Conservation (phyloP, 2,113 vertebrate genomes). For the Cebus imitator region DNA sequence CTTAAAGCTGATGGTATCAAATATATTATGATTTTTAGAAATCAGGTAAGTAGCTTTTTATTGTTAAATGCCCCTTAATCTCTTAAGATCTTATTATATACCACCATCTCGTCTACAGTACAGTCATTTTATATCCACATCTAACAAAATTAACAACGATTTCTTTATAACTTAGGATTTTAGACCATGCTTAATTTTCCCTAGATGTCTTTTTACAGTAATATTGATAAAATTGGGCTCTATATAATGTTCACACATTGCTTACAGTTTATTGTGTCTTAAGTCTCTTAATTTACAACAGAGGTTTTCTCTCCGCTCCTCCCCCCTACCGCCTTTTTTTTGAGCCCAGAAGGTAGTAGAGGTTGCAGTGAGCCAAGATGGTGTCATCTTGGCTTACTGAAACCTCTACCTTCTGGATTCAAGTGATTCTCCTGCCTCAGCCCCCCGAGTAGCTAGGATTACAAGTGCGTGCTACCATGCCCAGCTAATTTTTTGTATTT, state of each 20-base stretch:
- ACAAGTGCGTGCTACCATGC: too few relatives aligned
- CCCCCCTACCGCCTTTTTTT: too few relatives aligned
- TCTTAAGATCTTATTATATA: background rate
- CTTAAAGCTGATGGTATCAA: constrained; percentile 99
- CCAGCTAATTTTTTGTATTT: too few relatives aligned
- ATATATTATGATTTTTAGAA: constrained; percentile 99
- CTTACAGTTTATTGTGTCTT: background rate
- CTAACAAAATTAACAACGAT: background rate
- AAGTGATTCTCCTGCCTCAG: too few relatives aligned
- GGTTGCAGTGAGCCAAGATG: too few relatives aligned
- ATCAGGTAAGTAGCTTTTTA: constrained; percentile 89
- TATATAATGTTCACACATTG: background rate
- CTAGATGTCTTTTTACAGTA: background rate
- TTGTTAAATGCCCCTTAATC: background rate
- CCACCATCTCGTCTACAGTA: background rate
- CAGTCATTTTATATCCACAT: background rate
- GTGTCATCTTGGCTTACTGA: too few relatives aligned
- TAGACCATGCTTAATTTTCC: background rate
- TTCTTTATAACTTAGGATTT: background rate
- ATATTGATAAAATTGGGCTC: background rate
- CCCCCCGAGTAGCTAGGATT: too few relatives aligned
- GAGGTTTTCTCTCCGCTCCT: background rate
- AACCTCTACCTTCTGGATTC: too few relatives aligned
- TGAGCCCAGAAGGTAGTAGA: too few relatives aligned
- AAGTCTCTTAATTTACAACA: background rate